Base-by-base conservation (phyloP, 2,113 vertebrate genomes). In the Terrapene triunguis region DNA sequence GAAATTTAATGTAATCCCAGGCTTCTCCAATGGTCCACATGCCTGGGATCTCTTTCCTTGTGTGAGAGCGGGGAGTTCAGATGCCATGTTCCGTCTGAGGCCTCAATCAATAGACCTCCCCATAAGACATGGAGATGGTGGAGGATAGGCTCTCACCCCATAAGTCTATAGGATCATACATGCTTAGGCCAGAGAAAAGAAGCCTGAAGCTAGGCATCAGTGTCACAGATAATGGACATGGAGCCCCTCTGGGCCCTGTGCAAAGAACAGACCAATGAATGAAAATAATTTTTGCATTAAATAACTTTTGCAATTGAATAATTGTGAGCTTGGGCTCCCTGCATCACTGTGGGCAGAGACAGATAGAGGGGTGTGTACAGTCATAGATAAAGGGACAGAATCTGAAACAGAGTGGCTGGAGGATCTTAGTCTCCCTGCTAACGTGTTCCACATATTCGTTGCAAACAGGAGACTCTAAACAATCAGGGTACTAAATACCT, bases 211-310 rank as follows among this genome's bases (percentile, higher is more conserved):
- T 92, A 80, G 79, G 83, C 81, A 38, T 42, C 38, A 90, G 65
- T 88, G 94, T 94, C 92, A 87, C 80, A 85, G 74, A 76, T 91
- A 94, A 91, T 48, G 47, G 82, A 89, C 79, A 91, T 88, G 91
- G 87, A 91, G 87, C 47, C 95, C 89, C 89, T 96, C 82, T 92
- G 74, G 87, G 90, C 24, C 89, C 69, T 79, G 5, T 32, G 10
- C 92, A 79, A 97, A 69, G 90, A 93, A 93, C 87, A 94, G 81
- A 92, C 74, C 94, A 87, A 84, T 89, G 92, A 91, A 95, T 88
- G 81, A 88, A 95, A 88, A 92, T 87, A 91, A 94, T 94, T 95
- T 96, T 94, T 92, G 35, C 91, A 95, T 95, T 92, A 95, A 93
- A 91, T 94, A 21, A 21, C 78, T 84, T 96, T 90, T 93, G 86